Evolutionary conservation across 1,140 invertebrate species (phyloP).

Genomic region (Campoletis sonorensis): DNA sequence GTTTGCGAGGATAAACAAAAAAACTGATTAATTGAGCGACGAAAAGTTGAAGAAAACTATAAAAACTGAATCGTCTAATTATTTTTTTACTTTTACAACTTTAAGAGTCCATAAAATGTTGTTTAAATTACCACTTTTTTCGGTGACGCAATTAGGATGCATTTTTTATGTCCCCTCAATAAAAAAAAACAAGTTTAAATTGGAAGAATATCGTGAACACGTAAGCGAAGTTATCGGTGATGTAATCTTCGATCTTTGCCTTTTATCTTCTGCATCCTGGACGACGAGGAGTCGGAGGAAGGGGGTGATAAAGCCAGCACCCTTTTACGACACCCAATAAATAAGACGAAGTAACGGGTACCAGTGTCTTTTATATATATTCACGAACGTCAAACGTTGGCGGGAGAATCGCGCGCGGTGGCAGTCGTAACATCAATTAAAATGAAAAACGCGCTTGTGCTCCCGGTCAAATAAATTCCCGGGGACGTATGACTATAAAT

Average conservation of each 20-base stretch:
- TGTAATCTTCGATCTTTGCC: conserved; percentile 1
- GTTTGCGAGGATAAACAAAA: too few relatives aligned
- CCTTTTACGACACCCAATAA: conserved; percentile 46
- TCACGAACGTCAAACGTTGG: conserved; percentile 6
- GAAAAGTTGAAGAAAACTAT: too few relatives aligned
- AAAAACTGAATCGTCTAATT: too few relatives aligned
- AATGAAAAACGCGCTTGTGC: conserved; percentile 46
- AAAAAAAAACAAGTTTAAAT: too few relatives aligned
- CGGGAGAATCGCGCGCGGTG: conserved; percentile 20
- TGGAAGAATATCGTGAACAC: too few relatives aligned
- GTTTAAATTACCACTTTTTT: too few relatives aligned
- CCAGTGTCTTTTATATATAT: conserved; percentile 12
- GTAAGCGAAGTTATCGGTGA: too few relatives aligned
- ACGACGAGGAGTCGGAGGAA: neutral
- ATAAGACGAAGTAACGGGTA: conserved; percentile 41
- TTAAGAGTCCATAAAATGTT: too few relatives aligned
- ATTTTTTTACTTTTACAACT: too few relatives aligned
- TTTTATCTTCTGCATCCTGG: neutral
- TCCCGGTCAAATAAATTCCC: conserved; percentile 53
- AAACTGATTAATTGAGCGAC: too few relatives aligned
- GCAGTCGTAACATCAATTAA: conserved; percentile 46
- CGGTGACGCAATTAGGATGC: too few relatives aligned
- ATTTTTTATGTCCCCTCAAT: too few relatives aligned
- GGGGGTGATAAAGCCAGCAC: neutral
- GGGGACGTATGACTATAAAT: conserved; percentile 54